Conservation (phyloP, 2,113 vertebrate genomes). For the Burhinus oedicnemus region DNA sequence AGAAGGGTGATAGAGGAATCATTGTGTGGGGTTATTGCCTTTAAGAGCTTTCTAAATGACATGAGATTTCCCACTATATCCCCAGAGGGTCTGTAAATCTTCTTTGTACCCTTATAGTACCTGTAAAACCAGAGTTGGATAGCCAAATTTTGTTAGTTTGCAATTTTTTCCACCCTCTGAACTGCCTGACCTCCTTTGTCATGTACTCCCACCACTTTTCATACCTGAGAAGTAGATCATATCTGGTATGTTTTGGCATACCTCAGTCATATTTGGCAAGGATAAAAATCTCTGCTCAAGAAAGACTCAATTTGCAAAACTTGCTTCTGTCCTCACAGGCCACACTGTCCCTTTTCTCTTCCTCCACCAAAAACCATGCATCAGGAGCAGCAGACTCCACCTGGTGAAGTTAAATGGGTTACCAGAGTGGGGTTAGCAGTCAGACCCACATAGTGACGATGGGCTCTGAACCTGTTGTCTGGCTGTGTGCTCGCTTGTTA, state of each 20-base stretch:
- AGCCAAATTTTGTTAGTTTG: not conserved
- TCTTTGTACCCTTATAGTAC: not conserved
- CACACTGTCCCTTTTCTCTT: not conserved
- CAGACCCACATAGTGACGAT: fast-evolving
- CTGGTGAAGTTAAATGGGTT: not conserved
- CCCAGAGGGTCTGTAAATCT: not conserved
- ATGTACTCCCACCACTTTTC: not conserved
- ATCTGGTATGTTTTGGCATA: not conserved
- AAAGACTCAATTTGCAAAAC: not conserved
- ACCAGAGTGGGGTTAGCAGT: fast-evolving
- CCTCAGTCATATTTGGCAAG: not conserved
- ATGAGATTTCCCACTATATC: not conserved
- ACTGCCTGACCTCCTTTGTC: not conserved
- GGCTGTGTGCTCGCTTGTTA: fast-evolving
- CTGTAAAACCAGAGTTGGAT: not conserved
- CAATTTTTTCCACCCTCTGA: not conserved
- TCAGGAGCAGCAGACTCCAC: not conserved
- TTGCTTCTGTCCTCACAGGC: not conserved
- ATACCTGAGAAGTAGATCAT: not conserved
- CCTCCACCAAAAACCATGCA: not conserved
- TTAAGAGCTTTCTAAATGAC: not conserved
- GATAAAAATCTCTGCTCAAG: not conserved
- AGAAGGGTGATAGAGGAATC: not conserved
- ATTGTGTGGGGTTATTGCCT: not conserved
- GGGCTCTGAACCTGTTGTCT: not conserved